phyloP scores from a whole-genome alignment of 2,113 vertebrate genomes.

The Sceloporus undulatus region DNA sequence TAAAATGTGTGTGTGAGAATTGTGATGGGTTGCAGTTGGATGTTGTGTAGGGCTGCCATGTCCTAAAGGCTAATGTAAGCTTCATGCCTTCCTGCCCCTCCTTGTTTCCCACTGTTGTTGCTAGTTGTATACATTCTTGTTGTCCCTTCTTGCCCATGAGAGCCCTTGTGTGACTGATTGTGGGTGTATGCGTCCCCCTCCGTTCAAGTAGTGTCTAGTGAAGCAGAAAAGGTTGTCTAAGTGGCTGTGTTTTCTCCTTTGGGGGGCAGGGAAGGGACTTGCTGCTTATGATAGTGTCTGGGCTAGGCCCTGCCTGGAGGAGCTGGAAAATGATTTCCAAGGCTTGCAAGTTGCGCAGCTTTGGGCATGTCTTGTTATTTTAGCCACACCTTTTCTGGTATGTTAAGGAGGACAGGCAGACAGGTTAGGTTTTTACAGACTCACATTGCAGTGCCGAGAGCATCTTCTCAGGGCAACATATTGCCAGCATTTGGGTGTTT shows the following conservation, averaged over 20 bases:
- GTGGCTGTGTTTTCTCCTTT: not conserved
- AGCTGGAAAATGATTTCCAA: not conserved
- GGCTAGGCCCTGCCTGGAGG: slow-evolving; percentile 12
- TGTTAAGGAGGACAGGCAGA: not conserved
- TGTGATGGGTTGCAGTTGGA: not conserved
- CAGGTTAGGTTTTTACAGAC: not conserved
- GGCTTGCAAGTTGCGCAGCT: slow-evolving; percentile 1
- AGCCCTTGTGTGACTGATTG: not conserved
- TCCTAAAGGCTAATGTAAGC: not conserved
- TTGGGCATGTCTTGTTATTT: slow-evolving; percentile 6
- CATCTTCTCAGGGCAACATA: not conserved
- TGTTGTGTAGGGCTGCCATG: not conserved
- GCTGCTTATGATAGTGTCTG: not conserved
- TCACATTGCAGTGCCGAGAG: not conserved
- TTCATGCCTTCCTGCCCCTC: not conserved
- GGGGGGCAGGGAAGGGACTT: no score
- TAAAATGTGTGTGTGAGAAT: not conserved
- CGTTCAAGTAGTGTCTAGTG: not conserved
- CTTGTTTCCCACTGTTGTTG: not conserved
- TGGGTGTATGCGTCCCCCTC: not conserved
- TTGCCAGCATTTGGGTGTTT: not conserved
- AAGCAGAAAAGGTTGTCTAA: not conserved
- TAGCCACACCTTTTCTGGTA: slow-evolving; percentile 15
- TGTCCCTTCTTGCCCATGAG: not conserved
- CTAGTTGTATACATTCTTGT: not conserved